These are phyloP conservation scores for Colius striatus DNA, from an alignment of 2,113 vertebrate species.

Conservation along the genomic window DNA sequence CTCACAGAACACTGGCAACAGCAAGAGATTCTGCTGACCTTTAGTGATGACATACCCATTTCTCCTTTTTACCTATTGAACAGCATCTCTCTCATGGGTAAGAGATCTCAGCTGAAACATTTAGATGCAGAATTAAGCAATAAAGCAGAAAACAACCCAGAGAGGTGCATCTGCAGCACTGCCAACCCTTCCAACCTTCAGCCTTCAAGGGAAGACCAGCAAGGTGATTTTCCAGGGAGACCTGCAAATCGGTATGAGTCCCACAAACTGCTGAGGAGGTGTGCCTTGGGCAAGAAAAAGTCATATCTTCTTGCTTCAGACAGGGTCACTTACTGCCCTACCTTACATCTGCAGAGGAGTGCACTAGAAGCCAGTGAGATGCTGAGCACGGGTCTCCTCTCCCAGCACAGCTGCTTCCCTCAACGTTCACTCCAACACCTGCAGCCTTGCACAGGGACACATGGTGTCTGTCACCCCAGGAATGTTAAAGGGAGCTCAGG, in stretches of 20 bases:
- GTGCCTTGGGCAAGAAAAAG: neutral
- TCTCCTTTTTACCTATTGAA: conserved; percentile 1
- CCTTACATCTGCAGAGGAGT: neutral
- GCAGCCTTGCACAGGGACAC: neutral
- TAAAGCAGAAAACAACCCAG: neutral
- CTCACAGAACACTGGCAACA: neutral
- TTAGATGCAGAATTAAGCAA: neutral
- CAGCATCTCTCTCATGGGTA: neutral
- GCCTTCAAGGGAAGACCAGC: neutral
- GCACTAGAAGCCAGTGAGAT: fast-evolving
- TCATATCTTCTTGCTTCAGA: neutral
- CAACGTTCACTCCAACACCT: neutral
- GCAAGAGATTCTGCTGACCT: neutral
- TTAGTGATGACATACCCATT: neutral
- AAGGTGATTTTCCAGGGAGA: neutral
- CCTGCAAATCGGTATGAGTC: neutral
- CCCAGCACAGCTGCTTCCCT: neutral
- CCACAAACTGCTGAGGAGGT: neutral
- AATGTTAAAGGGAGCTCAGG: neutral
- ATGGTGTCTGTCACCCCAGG: fast-evolving
- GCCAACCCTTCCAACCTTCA: neutral
- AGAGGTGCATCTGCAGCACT: neutral
- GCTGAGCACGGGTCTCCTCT: neutral
- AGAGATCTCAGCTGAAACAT: neutral
- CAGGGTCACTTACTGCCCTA: neutral